Evolutionary conservation across 2,888 invertebrate genomes (phyloP), one percentile per base, ranked within the genome.

Genomic region (Apamea epomidion): DNA sequence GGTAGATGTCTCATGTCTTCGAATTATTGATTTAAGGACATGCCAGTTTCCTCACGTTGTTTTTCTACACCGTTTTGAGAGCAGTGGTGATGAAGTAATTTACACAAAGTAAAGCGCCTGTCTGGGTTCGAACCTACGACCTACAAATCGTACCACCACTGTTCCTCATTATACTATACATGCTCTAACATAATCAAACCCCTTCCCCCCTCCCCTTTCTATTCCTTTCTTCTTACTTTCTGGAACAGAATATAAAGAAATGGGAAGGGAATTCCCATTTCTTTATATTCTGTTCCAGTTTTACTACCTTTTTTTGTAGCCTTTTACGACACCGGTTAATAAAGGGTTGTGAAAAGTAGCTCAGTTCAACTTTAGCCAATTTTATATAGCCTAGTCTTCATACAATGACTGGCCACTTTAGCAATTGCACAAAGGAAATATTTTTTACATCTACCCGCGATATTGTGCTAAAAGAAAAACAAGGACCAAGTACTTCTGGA

Each of bases 401-500:
- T 70, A 62, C 29, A 84, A 76, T 80, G 80, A 87, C 84, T 72
- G 45, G 18, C 48, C 74, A 84, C 64, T 87, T 77, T 80, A 78
- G 65, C 76, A 85, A 88, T 80, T 72, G 78, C 81, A 51, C 65
- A 60, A 67, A 65, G 78, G 81, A 80, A 78, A 81, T 84, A 80
- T 84, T 84, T 86, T 87, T 83, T 82, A 77, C 76, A 69, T 82
- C 73, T 68, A 76, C 80, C 76, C 68, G 74, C 64, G 75, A 76
- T 78, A 83, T 88, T 81, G 81, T 82, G 74, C 76, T 80, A 80
- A 82, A 83, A 85, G 78, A 87, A 89, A 85, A 89, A 89, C 85
- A 88, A 83, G 85, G 81, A 42, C 51, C 6, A 60, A 80, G 82
- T 82, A 81, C 87, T 84, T 84, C 62, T 71, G 70, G 74, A 76